phyloP scores from a whole-genome alignment of 2,113 vertebrate genomes.

The Oenanthe oenanthe region DNA sequence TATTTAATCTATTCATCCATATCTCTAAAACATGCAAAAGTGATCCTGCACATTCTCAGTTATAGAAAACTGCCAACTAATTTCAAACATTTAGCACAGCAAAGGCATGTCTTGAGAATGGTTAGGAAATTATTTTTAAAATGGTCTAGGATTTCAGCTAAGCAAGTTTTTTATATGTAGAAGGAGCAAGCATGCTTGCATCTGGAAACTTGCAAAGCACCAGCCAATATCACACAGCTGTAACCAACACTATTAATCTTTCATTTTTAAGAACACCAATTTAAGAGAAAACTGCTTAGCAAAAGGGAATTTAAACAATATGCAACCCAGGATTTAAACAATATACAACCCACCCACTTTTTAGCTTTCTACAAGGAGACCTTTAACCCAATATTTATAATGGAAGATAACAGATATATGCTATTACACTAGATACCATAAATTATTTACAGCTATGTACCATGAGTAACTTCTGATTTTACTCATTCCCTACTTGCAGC shows the following conservation, averaged over 20 bases:
- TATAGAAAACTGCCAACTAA: neutral
- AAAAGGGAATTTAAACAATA: neutral
- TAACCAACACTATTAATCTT: neutral
- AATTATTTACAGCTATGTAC: neutral
- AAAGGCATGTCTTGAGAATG: neutral
- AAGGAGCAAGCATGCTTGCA: neutral
- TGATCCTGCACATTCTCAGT: neutral
- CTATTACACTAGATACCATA: neutral
- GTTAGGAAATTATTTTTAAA: neutral
- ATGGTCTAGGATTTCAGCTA: neutral
- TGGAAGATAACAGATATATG: neutral
- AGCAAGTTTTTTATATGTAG: neutral
- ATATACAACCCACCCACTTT: neutral
- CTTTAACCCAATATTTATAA: neutral
- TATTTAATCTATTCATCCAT: neutral
- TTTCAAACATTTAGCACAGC: neutral
- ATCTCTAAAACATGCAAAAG: neutral
- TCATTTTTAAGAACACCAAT: neutral
- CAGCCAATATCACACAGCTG: neutral
- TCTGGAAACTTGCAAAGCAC: neutral
- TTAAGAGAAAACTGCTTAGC: neutral
- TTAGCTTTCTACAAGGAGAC: neutral
- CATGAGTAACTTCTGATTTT: neutral
- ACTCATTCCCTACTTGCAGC: neutral
- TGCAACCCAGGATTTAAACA: neutral